These are phyloP conservation scores for Eupeodes corollae DNA, from an alignment of 1,140 invertebrate genomes.

Conservation along the genomic window DNA sequence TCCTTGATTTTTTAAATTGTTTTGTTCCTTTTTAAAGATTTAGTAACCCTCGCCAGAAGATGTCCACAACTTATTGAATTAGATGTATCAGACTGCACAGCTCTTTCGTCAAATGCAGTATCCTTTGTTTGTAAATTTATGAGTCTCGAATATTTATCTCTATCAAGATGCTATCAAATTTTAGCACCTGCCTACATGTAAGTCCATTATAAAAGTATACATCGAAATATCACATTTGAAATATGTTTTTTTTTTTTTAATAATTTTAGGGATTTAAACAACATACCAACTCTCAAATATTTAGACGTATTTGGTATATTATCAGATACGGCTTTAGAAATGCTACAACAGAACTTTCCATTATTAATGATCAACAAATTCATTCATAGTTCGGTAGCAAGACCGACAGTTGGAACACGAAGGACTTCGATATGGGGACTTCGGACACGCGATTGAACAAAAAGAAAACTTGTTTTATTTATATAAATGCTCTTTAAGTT, in stretches of 20 bases:
- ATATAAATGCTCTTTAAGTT: too few relatives aligned
- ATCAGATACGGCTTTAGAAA: conserved; percentile 45
- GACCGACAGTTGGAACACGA: conserved; percentile 74
- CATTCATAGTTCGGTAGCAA: conserved; percentile 60
- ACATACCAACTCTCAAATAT: conserved; percentile 48
- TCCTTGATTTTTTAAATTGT: too few relatives aligned
- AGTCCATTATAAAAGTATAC: conserved; percentile 28
- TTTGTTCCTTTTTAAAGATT: conserved; percentile 42
- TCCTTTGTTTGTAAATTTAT: conserved; percentile 49
- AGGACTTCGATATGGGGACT: conserved; percentile 82
- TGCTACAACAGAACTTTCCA: conserved; percentile 40
- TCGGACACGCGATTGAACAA: conserved; percentile 59
- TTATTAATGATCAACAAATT: conserved; percentile 44
- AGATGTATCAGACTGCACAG: conserved; percentile 76
- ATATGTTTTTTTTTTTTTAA: too few relatives aligned
- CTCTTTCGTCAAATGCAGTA: conserved; percentile 50
- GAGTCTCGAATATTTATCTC: conserved; percentile 66
- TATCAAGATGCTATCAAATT: conserved; percentile 76
- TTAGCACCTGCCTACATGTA: conserved; percentile 48
- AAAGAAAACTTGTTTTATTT: too few relatives aligned
- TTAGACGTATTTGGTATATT: conserved; percentile 69
- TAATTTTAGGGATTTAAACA: conserved; percentile 42
- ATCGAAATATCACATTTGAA: too few relatives aligned
- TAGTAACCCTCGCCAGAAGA: conserved; percentile 48
- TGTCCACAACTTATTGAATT: conserved; percentile 68